Base-by-base conservation (phyloP, 37 sponge, comb jelly and placozoan species). In the Agelas oroides region DNA sequence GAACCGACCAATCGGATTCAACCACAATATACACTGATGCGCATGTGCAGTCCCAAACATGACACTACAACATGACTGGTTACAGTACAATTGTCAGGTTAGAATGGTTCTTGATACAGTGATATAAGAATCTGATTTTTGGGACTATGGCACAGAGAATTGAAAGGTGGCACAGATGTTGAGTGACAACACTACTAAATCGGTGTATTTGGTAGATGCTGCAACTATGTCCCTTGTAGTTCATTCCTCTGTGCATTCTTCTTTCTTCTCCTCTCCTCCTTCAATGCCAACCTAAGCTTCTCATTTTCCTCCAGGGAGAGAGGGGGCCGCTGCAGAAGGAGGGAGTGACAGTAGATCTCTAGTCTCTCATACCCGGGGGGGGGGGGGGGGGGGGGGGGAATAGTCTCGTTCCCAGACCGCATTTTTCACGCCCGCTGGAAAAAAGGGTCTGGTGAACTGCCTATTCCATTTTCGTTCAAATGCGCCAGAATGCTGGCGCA, bases 291-390 rank as follows among this genome's bases (percentile, higher is more conserved):
- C 30, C 68, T 60, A 33, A 85, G 71, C 59, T 71, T 40, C 55
- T 73, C 57, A 54, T 76, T 86, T 37, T 81, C 91, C 52, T 90
- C 91, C 57, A 90, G 25, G 18, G 91, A 38, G 27, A 85, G 71
- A 24, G 91, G 91, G 39, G 87, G 86, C 28, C 37, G 78, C 91
- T 90, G 59, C 19, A 41, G n/a, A 1, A 34, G 18, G 28, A 21
- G 66, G 71, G 16, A 56, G 23, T 38, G 34, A 23, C 11, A 38
- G 25, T 32, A 17, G 0, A 56, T 23, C 19, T 8, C 12, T 23
- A 33, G 15, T 20, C 19, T 53, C 40, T 28, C 25, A 3, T 71
- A 1, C n/a, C n/a, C n/a, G n/a, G n/a, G n/a, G n/a, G n/a, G n/a
- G n/a, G n/a, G n/a, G n/a, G n/a, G n/a, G n/a, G n/a, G n/a, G n/a